Evolutionary conservation across 1,140 invertebrate genomes (phyloP).

Genomic region (Hyles euphorbiae): DNA sequence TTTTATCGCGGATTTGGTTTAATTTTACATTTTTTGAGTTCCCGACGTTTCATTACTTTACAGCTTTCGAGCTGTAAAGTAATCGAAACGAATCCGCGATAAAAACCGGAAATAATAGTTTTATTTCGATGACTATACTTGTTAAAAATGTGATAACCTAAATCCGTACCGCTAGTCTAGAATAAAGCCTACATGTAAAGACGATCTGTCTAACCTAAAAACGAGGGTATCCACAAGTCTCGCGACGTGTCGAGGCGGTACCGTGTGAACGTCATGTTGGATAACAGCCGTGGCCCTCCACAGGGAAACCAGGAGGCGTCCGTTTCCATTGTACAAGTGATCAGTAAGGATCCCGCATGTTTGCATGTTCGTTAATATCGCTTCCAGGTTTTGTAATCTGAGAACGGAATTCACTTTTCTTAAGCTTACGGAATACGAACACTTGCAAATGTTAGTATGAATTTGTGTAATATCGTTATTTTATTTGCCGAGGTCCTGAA

Average conservation of each 20-base stretch:
- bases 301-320: constrained; percentile 36
- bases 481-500: too few species aligned
- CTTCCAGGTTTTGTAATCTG: constrained; percentile 53
- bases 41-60: too few species aligned
- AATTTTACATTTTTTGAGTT: too few species aligned
- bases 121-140: too few species aligned
- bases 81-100: too few species aligned
- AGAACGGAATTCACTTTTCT: constrained; percentile 19
- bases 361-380: constrained; percentile 47
- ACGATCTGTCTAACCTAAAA: constrained; percentile 11
- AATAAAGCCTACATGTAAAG: background rate
- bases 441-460: too few species aligned
- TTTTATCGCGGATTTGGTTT: too few species aligned
- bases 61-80: too few species aligned
- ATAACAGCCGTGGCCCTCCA: constrained; percentile 34
- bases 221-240: background rate
- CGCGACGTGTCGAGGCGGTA: constrained; percentile 2
- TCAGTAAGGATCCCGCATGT: constrained; percentile 42
- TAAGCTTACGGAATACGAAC: background rate
- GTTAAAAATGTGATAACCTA: too few species aligned
- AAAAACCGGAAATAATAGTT: too few species aligned
- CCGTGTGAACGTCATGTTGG: constrained; percentile 16
- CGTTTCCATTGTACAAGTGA: constrained; percentile 39
- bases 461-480: too few species aligned
- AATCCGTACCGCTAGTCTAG: too few species aligned